A percentile compares a stretch with the other conserved stretches of the same genome.
These are phyloP conservation scores for Tragelaphus strepsiceros DNA, from an alignment of 2,113 vertebrate species.

Conservation along the genomic window DNA sequence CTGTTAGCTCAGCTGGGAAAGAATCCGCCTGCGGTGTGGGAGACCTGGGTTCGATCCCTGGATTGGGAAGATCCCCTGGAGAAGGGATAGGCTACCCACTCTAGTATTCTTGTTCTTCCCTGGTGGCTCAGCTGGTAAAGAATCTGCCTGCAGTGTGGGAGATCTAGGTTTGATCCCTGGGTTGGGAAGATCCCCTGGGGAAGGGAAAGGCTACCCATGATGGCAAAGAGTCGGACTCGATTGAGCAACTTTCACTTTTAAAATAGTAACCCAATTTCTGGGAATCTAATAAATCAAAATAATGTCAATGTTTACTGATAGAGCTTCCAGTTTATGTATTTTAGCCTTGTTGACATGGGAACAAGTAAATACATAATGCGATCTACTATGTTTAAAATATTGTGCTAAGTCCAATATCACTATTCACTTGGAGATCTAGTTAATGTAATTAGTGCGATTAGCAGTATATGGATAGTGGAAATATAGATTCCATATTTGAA, in stretches of 20 bases:
- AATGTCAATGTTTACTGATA: neutral
- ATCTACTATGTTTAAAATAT: neutral
- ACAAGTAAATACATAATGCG: neutral
- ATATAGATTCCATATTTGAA: neutral
- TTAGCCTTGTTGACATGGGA: neutral
- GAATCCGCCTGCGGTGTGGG: neutral
- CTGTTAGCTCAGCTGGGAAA: neutral
- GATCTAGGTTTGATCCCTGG: neutral
- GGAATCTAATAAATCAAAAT: neutral
- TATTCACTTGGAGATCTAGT: neutral
- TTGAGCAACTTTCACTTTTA: neutral
- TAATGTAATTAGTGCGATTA: neutral
- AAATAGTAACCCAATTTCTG: neutral
- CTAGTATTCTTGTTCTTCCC: neutral
- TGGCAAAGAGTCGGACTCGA: rapidly evolving
- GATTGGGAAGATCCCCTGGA: neutral
- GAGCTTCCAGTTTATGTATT: neutral
- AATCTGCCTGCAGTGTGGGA: neutral
- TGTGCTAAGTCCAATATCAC: neutral
- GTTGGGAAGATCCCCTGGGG: too few relatives aligned
- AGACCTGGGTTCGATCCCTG: neutral
- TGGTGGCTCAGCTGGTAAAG: neutral
- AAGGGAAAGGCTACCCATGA: neutral
- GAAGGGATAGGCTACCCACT: neutral
- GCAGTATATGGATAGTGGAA: neutral